These are phyloP conservation scores for Drosophila micromelanica DNA, from an alignment of 1,140 invertebrate genomes.

Conservation along the genomic window DNA sequence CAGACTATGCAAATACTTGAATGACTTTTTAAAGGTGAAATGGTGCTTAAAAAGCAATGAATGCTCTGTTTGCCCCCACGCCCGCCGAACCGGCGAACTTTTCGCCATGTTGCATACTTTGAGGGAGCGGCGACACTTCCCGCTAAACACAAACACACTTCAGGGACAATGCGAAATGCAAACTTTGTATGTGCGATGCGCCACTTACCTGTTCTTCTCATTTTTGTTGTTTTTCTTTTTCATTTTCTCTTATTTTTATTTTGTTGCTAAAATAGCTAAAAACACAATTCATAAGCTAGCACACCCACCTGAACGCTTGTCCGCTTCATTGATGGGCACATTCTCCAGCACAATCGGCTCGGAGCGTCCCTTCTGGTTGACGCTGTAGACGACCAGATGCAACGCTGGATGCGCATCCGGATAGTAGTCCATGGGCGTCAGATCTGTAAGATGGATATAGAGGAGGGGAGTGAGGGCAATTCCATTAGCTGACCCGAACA, in stretches of 20 bases:
- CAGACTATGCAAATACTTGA: conserved; percentile 83
- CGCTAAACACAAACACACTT: conserved; percentile 37
- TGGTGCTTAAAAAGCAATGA: conserved; percentile 83
- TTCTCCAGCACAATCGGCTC: conserved; percentile 92
- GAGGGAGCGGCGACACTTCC: conserved; percentile 35
- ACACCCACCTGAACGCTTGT: conserved; percentile 91
- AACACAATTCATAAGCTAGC: conserved; percentile 17
- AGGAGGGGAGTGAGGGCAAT: not conserved
- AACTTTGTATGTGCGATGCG: conserved; percentile 54
- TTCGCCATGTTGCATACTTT: conserved; percentile 44
- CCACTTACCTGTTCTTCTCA: not conserved
- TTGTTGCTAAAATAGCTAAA: conserved; percentile 7
- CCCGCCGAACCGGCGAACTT: conserved; percentile 21
- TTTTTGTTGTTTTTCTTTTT: not conserved
- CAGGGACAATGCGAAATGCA: conserved; percentile 37
- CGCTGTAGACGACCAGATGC: conserved; percentile 92
- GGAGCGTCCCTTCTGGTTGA: conserved; percentile 94
- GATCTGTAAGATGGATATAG: conserved; percentile 50
- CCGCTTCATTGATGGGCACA: conserved; percentile 93
- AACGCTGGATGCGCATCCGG: conserved; percentile 87
- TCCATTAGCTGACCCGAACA: conserved; percentile 56
- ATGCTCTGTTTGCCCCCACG: conserved; percentile 39
- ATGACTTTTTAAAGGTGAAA: conserved; percentile 84
- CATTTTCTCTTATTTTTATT: conserved; percentile 9
- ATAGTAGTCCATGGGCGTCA: conserved; percentile 82